Base-by-base conservation (phyloP, 1,140 invertebrate genomes). In the Sarcophaga bullata region DNA sequence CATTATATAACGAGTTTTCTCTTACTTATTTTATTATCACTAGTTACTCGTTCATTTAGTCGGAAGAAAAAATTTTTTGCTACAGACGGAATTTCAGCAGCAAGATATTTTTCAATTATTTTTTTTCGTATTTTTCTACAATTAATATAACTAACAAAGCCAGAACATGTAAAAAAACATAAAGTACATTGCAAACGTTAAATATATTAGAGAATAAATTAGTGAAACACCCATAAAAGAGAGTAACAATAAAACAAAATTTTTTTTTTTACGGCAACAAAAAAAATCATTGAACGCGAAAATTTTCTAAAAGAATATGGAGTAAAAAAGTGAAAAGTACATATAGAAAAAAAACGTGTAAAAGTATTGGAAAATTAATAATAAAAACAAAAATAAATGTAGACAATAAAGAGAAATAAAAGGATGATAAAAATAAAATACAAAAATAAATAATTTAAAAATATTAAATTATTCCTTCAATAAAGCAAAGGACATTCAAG, bases 281-380 rank as follows among this genome's bases (percentile, higher is more conserved):
- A 78, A 78, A 50, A 78, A 78, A 78, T 78, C 75, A 78, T 78
- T 78, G 75, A 78, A 78, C 75, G 75, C 75, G 75, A 78, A 78
- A 78, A 78, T 50, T 19, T 50, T 50, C n/a, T 19, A 52, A 78
- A 78, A 78, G 75, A 78, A 78, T 78, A 78, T 78, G 75, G 75
- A 19, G 49, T 78, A 78, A 78, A 78, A 78, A 78, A 78, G 25
- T 76, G n/a, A 15, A 19, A 78, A 78, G 50, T 47, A 48, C 46
- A 48, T 76, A 48, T 76, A 48, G 73, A 47, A 76, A 50, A 78
- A 78, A 50, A 78, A 78, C 48, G 48, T 50, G 48, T 78, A 17
- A 78, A 25, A 52, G 49, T 52, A 17, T 76, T 76, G 47, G 46
- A 76, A 49, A 68, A 68, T 68, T 19, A 68, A 68, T 68, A 68